These are phyloP conservation scores for Colinus virginianus DNA, from an alignment of 2,113 vertebrate species.

Conservation along the genomic window DNA sequence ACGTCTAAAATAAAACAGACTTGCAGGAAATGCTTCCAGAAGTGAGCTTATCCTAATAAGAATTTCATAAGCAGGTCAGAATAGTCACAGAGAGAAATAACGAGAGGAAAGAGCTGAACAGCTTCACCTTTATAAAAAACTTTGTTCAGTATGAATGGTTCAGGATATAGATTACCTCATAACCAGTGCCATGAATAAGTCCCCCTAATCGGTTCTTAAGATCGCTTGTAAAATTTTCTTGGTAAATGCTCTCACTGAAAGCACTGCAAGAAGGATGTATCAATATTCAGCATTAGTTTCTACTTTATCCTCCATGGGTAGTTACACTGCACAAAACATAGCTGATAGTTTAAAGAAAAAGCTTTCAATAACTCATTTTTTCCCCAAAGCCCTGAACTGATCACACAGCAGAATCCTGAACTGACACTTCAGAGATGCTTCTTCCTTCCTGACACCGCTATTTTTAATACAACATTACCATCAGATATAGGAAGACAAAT, in stretches of 20 bases:
- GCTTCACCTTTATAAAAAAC: slow-evolving; percentile 9
- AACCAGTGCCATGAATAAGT: background rate
- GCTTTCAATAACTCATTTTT: slow-evolving; percentile 27
- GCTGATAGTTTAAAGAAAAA: slow-evolving; percentile 49
- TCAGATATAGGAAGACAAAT: background rate
- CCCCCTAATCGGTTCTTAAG: background rate
- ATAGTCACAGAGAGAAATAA: background rate
- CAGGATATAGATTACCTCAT: background rate
- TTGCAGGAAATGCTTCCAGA: background rate
- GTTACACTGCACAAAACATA: slow-evolving; percentile 16
- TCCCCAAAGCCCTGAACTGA: slow-evolving; percentile 40
- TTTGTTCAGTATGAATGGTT: background rate
- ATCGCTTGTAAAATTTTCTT: slow-evolving; percentile 6
- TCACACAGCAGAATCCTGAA: slow-evolving; percentile 58
- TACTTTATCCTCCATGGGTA: slow-evolving; percentile 40
- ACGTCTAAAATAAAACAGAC: background rate
- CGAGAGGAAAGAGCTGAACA: background rate
- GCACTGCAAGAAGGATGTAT: background rate
- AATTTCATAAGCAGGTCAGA: slow-evolving; percentile 34
- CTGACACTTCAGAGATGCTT: slow-evolving; percentile 38
- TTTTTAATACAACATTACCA: slow-evolving; percentile 47
- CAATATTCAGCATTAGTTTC: slow-evolving; percentile 36
- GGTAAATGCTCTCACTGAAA: slow-evolving; percentile 20
- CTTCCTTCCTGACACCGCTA: slow-evolving; percentile 31
- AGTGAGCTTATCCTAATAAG: background rate